Evolutionary conservation across 2,113 vertebrate genomes (phyloP), one percentile per base, ranked within the genome.

Genomic region (Centropus bengalensis): DNA sequence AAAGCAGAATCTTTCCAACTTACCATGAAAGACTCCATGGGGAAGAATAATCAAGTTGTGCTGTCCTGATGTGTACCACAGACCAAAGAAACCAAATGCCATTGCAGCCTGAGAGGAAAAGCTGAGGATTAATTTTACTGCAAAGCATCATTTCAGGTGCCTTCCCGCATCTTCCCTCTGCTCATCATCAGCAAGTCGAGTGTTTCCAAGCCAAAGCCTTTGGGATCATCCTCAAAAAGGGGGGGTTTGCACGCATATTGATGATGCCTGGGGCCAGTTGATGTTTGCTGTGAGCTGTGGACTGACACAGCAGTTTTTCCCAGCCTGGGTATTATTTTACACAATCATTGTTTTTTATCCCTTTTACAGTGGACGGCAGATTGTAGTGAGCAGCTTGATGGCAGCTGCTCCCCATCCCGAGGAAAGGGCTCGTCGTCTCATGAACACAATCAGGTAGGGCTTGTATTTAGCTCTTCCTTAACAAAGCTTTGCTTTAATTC

Each of bases 341-440:
- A 91, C 75, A 66, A 83, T 94, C 82, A 45, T 9, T 62, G 52
- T 67, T 86, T 86, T 87, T 89, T 82, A 52, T 94, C 96, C 95
- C 96, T 77, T 84, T 67, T 96, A n/a, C 97, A 99, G 99, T 99
- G 99, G 99, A 99, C 99, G 4, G 98, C 99, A 9, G 98, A 99
- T 96, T 99, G 98, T 86, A 98, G 97, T 2, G 98, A 99, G 92
- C 98, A 98, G 91, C 98, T 98, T 56, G 99, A 99, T 86, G 97
- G 98, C 75, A 98, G 98, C 97, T 98, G 98, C 97, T 98, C 99
- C 33, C 99, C 99, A 42, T 98, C 99, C 40, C 98, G 97, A 96
- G 99, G 98, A 44, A 98, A 98, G 96, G 98, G 97, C 15, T 98
- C 97, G 1, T 97, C 96, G 52, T 92, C n/a, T 78, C 98, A 97